These are phyloP conservation scores for Capromys pilorides DNA, from an alignment of 2,797 vertebrate species.

Conservation along the genomic window DNA sequence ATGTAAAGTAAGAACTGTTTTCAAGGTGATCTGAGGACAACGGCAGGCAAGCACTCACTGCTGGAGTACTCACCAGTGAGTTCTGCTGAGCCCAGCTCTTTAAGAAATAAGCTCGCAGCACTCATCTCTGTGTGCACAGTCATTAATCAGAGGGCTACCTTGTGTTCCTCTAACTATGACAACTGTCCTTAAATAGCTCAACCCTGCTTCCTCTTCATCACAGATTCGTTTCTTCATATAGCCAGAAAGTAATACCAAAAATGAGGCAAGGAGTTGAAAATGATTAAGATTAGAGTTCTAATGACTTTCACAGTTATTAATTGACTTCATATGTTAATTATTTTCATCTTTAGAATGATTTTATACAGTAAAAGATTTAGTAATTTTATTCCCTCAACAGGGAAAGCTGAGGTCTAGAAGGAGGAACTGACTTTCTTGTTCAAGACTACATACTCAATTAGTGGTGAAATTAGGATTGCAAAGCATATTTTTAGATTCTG, in stretches of 20 bases:
- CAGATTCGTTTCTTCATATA: not conserved
- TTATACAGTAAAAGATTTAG: not conserved
- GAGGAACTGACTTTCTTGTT: not conserved
- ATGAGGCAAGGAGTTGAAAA: not conserved
- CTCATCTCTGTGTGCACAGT: not conserved
- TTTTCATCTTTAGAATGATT: not conserved
- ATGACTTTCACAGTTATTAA: slow-evolving; percentile 13
- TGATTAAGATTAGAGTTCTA: slow-evolving; percentile 22
- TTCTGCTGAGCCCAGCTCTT: not conserved
- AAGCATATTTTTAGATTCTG: not conserved
- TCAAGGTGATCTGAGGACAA: not conserved
- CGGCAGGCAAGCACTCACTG: not conserved
- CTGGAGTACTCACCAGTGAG: not conserved
- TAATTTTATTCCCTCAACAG: not conserved
- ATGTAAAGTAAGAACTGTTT: not conserved
- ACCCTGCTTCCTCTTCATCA: not conserved
- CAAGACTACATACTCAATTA: not conserved
- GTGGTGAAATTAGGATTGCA: not conserved
- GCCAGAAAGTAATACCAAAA: slow-evolving; percentile 14
- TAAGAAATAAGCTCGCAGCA: not conserved
- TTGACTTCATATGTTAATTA: not conserved
- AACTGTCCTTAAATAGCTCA: not conserved
- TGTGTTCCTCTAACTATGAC: not conserved
- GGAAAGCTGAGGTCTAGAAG: not conserved
- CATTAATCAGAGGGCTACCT: not conserved